A percentile compares a stretch with the other conserved stretches of the same genome.
These are phyloP conservation scores for Eristalis pertinax DNA, from an alignment of 2,888 invertebrate genomes.

Conservation along the genomic window DNA sequence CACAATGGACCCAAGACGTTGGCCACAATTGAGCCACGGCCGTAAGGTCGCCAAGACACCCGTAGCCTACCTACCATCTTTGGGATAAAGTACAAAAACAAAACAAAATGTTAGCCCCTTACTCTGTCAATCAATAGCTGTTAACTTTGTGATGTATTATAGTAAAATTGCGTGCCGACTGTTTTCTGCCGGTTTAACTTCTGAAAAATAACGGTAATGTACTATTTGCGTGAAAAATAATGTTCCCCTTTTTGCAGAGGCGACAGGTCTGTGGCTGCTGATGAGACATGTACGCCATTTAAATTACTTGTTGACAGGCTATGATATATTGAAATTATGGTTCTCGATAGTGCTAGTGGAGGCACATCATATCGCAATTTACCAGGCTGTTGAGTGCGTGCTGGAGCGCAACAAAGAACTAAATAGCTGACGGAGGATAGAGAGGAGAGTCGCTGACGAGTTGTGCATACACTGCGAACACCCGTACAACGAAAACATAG, in stretches of 20 bases:
- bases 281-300: background rate
- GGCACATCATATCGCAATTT: conserved; percentile 9
- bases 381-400: conserved; percentile 11
- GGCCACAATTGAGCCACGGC: no score
- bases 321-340: conserved; percentile 27
- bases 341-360: background rate
- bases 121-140: no score
- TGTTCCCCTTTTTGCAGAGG: background rate
- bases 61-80: no score
- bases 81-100: no score
- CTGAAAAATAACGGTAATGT: background rate
- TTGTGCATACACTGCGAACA: background rate
- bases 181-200: no score
- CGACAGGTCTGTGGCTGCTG: background rate
- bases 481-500: conserved; percentile 14
- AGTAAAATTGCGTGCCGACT: no score
- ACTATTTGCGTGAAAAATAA: background rate
- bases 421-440: conserved; percentile 1
- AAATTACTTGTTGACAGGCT: conserved; percentile 19
- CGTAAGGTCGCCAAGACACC: no score
- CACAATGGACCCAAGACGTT: no score
- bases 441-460: background rate
- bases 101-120: no score
- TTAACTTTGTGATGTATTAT: no score
- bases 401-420: background rate